Evolutionary conservation across 2,888 invertebrate genomes (phyloP).

Genomic region (Limenitis arthemis): DNA sequence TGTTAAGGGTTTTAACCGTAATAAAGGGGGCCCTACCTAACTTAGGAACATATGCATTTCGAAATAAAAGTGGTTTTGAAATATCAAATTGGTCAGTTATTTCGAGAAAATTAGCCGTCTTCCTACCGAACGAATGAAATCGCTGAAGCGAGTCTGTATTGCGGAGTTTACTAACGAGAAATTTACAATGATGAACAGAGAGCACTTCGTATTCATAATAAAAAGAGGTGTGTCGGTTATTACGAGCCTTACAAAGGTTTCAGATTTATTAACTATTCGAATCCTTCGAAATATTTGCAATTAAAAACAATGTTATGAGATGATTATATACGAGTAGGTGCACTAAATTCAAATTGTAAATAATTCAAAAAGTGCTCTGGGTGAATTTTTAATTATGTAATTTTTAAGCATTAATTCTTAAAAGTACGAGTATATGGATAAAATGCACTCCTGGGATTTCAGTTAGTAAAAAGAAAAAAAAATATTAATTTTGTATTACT

Average conservation of each 20-base stretch:
- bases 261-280: neutral
- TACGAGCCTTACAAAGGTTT: conserved; percentile 8
- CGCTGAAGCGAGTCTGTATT: conserved; percentile 59
- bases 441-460: too few species aligned
- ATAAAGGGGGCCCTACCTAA: too few species aligned
- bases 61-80: conserved; percentile 14
- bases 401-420: too few species aligned
- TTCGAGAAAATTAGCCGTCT: conserved; percentile 40
- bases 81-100: conserved; percentile 38
- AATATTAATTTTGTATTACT: too few species aligned
- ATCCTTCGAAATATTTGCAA: conserved; percentile 28
- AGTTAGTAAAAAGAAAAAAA: too few species aligned
- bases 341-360: too few species aligned
- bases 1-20: too few species aligned
- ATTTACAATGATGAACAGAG: conserved; percentile 51
- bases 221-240: conserved; percentile 30
- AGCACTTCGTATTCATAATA: conserved; percentile 41
- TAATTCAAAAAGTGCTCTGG: too few species aligned
- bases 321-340: neutral
- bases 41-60: neutral
- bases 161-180: conserved; percentile 56
- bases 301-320: neutral
- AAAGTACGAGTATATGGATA: too few species aligned
- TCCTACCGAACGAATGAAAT: conserved; percentile 42
- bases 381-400: too few species aligned